Percentiles rank a stretch among this genome's conserved stretches.
Conservation (phyloP, 2,113 vertebrate species). For the Oriolus oriolus region DNA sequence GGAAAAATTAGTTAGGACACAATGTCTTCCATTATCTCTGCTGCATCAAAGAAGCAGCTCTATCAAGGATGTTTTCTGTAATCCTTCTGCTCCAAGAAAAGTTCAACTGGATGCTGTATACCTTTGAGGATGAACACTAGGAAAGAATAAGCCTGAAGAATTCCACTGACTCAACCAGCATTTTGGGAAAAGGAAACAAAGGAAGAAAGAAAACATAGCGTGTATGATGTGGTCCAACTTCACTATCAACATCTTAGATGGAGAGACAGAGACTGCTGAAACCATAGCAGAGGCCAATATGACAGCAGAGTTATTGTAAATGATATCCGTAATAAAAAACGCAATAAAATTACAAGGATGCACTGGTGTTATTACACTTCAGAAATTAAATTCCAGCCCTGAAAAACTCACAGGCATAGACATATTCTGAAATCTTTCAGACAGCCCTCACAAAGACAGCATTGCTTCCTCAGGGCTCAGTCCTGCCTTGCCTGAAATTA, state of each 20-base stretch:
- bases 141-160: neutral
- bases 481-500: neutral
- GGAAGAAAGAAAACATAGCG: neutral
- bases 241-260: neutral
- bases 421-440: neutral
- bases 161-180: neutral
- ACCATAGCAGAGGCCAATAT: neutral
- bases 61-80: neutral
- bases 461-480: neutral
- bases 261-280: neutral
- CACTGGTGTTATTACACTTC: neutral
- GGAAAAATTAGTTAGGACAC: neutral
- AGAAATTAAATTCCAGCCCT: constrained; percentile 5
- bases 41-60: neutral
- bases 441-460: neutral
- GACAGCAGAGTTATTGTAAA: neutral
- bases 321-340: neutral
- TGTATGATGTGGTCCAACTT: neutral
- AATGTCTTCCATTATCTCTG: neutral
- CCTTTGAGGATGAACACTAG: neutral
- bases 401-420: neutral
- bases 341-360: neutral
- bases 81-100: neutral
- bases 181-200: neutral
- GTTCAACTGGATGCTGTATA: neutral